phyloP scores from a whole-genome alignment of 2,888 invertebrate genomes.

The Lithophane ornitopus region DNA sequence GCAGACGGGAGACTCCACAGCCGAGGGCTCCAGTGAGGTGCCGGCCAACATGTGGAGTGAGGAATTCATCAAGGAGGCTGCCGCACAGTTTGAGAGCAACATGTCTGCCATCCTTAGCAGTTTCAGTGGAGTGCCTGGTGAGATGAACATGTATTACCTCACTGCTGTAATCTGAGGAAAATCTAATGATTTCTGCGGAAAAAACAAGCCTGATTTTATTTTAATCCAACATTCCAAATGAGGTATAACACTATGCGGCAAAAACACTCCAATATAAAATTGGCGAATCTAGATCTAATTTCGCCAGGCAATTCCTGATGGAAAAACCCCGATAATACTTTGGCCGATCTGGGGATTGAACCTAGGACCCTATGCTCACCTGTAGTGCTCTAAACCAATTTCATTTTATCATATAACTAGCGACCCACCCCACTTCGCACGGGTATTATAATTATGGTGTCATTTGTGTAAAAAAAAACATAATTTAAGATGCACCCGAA shows the following conservation, averaged over 20 bases:
- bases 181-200: background rate
- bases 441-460: too few relatives aligned
- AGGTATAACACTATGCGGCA: background rate
- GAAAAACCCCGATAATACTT: background rate
- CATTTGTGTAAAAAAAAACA: too few relatives aligned
- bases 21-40: slow-evolving; percentile 69
- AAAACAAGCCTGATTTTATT: background rate
- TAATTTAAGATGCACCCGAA: too few relatives aligned
- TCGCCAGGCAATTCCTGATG: background rate
- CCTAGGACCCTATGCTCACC: too few relatives aligned
- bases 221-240: background rate
- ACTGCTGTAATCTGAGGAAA: background rate
- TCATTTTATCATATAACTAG: too few relatives aligned
- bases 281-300: too few relatives aligned
- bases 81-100: slow-evolving; percentile 93
- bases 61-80: slow-evolving; percentile 93
- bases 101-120: slow-evolving; percentile 89
- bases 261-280: too few relatives aligned
- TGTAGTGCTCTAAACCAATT: too few relatives aligned
- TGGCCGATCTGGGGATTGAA: background rate
- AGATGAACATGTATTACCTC: background rate
- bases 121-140: slow-evolving; percentile 86
- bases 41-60: slow-evolving; percentile 92
- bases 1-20: slow-evolving; percentile 52
- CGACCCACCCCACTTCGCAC: too few relatives aligned